These are phyloP conservation scores for Naso thynnoides DNA, from an alignment of 2,797 vertebrate species.

Conservation along the genomic window DNA sequence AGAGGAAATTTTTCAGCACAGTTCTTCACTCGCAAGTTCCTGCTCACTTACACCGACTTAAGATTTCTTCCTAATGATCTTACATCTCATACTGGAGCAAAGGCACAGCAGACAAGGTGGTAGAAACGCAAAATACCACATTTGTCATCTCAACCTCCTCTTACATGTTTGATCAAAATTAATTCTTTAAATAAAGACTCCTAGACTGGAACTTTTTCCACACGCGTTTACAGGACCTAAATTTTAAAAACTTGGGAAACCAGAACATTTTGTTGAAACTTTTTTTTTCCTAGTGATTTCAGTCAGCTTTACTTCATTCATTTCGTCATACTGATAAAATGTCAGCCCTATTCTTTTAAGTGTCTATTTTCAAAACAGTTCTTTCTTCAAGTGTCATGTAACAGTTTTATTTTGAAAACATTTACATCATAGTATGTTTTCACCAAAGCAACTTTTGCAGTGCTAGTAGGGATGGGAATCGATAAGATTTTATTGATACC, in stretches of 20 bases:
- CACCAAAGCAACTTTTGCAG: no score
- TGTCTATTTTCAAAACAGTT: no score
- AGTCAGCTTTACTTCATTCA: no score
- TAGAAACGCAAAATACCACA: neutral
- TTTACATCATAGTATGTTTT: no score
- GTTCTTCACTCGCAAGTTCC: slow-evolving; percentile 8
- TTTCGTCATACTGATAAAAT: no score
- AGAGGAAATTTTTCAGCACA: slow-evolving; percentile 49
- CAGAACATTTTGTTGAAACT: no score
- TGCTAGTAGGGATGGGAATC: no score
- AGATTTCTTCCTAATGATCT: slow-evolving; percentile 22
- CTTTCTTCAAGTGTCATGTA: no score
- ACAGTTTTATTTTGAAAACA: no score
- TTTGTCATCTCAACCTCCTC: neutral
- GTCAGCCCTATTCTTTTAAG: no score
- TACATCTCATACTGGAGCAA: neutral
- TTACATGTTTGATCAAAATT: neutral
- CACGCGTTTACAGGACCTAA: neutral
- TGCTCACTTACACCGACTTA: slow-evolving; percentile 21
- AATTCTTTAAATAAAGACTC: neutral
- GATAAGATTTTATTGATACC: no score
- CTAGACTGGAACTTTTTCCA: neutral
- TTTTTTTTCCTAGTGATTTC: no score
- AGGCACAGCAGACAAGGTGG: neutral
- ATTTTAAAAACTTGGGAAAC: neutral